Conservation (phyloP, 1,140 invertebrate genomes). For the Planococcus citri region DNA sequence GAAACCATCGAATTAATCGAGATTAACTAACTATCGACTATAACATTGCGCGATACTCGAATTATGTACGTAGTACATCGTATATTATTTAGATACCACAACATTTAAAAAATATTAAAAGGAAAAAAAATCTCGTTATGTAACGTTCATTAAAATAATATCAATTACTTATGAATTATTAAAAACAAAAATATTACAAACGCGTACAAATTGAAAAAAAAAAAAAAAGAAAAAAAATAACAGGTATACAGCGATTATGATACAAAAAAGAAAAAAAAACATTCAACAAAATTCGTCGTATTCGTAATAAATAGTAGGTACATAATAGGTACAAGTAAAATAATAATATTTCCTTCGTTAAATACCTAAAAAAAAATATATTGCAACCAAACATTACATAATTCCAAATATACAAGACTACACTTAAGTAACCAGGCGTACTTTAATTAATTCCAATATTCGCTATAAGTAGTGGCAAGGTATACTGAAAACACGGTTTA, state of each 20-base stretch:
- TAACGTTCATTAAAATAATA: conserved; percentile 3
- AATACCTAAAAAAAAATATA: not conserved
- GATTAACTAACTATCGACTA: not conserved
- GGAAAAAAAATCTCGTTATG: not conserved
- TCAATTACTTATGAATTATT: not conserved
- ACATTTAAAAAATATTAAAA: not conserved
- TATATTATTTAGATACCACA: too few species aligned
- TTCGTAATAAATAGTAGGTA: not conserved
- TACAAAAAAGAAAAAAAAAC: not conserved
- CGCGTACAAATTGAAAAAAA: conserved; percentile 1
- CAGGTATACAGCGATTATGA: not conserved
- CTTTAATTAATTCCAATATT: conserved; percentile 2
- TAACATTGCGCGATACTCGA: not conserved
- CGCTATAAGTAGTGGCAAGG: conserved; percentile 13
- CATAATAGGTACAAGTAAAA: not conserved
- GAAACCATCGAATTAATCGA: not conserved
- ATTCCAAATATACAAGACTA: conserved; percentile 17
- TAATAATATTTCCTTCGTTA: not conserved
- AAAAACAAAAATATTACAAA: conserved; percentile 8
- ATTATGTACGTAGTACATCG: too few species aligned
- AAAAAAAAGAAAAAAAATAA: not conserved
- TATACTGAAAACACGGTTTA: conserved; percentile 15
- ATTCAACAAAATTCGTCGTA: not conserved
- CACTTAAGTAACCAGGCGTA: conserved; percentile 15
- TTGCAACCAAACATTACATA: conserved; percentile 14